A percentile compares a stretch with the other conserved stretches of the same genome.
Evolutionary conservation across 53 echinoderm and acorn worm genomes (phyloP).

Genomic region (Astropecten irregularis): DNA sequence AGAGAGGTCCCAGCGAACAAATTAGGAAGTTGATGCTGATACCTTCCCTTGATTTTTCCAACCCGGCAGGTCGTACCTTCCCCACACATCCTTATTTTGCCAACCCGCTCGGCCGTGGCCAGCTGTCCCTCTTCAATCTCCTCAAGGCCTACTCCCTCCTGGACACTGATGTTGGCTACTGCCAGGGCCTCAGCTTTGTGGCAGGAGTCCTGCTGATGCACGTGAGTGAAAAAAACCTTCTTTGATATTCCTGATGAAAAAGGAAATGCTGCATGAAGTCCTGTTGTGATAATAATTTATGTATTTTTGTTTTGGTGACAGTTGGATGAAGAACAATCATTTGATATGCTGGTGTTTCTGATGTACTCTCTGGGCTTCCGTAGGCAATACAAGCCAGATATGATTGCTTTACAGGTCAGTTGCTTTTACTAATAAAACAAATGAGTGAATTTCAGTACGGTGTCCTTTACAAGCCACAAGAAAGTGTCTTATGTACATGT

Average conservation of each 20-base stretch:
- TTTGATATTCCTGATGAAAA: neutral
- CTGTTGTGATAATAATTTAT: too few relatives aligned
- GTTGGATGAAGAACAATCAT: constrained; percentile 91
- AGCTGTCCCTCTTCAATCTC: constrained; percentile 94
- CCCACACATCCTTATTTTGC: constrained; percentile 94
- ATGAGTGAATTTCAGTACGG: neutral
- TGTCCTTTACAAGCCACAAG: neutral
- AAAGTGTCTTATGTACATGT: neutral
- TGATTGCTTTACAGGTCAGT: constrained; percentile 93
- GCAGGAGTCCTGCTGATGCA: constrained; percentile 97
- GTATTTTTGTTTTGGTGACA: constrained; percentile 19
- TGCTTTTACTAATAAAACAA: neutral
- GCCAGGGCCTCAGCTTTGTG: constrained; percentile 99
- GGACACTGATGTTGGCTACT: constrained; percentile 93
- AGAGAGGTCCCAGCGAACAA: too few relatives aligned
- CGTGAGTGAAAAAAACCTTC: constrained; percentile 61
- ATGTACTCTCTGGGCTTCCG: constrained; percentile 92
- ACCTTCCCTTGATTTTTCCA: too few relatives aligned
- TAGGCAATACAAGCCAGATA: constrained; percentile 97
- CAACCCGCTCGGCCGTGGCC: constrained; percentile 92
- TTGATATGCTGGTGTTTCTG: constrained; percentile 90
- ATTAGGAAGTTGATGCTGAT: too few relatives aligned
- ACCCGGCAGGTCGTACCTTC: constrained; percentile 97
- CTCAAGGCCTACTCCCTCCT: constrained; percentile 91
- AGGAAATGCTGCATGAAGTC: too few relatives aligned